Percentiles rank a stretch among this genome's conserved stretches.
phyloP scores from a whole-genome alignment of 2,888 invertebrate species.

The Sclerodermus sp. region DNA sequence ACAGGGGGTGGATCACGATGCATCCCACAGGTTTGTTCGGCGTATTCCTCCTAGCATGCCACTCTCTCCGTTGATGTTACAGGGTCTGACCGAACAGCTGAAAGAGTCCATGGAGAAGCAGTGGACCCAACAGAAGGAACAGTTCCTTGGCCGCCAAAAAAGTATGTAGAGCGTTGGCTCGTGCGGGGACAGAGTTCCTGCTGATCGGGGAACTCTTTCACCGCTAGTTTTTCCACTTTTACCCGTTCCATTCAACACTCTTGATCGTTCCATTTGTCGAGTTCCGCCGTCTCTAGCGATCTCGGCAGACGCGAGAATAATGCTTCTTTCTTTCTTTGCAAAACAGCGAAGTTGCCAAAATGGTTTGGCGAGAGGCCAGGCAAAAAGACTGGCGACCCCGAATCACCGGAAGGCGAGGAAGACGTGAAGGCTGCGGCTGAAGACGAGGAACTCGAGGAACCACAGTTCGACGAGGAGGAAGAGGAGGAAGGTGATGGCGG shows the following conservation, averaged over 20 bases:
- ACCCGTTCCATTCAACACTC: no score
- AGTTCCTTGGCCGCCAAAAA: conserved; percentile 88
- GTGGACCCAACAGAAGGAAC: conserved; percentile 85
- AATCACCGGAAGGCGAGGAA: conserved; percentile 90
- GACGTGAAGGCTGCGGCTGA: conserved; percentile 78
- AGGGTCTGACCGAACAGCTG: conserved; percentile 84
- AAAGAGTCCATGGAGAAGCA: conserved; percentile 84
- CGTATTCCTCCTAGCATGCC: conserved; percentile 52
- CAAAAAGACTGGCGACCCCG: conserved; percentile 86
- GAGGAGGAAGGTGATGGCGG: conserved; percentile 75
- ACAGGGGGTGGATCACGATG: no score
- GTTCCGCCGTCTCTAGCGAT: no score
- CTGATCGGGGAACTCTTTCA: no score
- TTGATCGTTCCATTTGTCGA: no score
- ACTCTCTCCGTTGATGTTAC: conserved; percentile 54
- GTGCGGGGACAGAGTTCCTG: no score
- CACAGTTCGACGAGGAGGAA: conserved; percentile 68
- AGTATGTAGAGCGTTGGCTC: no score
- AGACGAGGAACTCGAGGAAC: conserved; percentile 72
- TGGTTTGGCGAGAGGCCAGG: conserved; percentile 96
- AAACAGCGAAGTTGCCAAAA: conserved; percentile 85
- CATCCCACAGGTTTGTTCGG: conserved; percentile 30
- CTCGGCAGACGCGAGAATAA: no score
- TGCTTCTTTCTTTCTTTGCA: background rate
- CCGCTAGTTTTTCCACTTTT: no score